Evolutionary conservation across 2,113 vertebrate genomes (phyloP), one percentile per base, ranked within the genome.

Genomic region (Triplophysa rosa): DNA sequence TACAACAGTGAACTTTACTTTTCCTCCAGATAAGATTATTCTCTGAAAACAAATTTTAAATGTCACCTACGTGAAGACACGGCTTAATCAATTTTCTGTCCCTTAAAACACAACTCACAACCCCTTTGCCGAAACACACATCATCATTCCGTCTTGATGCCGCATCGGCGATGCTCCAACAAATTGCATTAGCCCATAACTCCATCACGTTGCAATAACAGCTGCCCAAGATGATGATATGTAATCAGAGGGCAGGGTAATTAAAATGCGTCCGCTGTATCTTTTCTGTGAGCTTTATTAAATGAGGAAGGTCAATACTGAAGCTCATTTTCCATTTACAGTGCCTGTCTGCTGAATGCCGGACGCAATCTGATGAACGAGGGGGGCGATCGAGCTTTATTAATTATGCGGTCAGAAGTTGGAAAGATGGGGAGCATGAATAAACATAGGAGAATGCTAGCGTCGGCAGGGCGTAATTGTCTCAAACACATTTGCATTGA

Each of bases 271-370:
- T 75, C 49, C 71, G 45, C 67, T 58, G 56, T 77, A 45, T 75
- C 64, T 42, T 80, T 70, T 74, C 56, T 61, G 13, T 78, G 80
- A 59, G 84, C 78, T 66, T 80, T 83, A 85, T 74, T 83, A 80
- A 83, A 83, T 74, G 81, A 78, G 37, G 78, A 83, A 82, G 80
- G 84, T 80, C 80, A 82, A 80, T 69, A 77, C 61, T 63, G 12
- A 42, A 65, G 71, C 72, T 67, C 67, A 26, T 85, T 79, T 70
- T 72, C 68, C 69, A 66, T 80, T 80, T 65, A 72, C 68, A 56
- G 45, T 59, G 47, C 49, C 62, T 66, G 67, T 40, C 37, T 40
- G 0, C 8, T 23, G 62, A 62, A 63, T 14, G 29, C 54, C 17
- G 37, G 7, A 56, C 37, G 7, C n/a, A n/a, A 29, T 63, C 3